Percentiles rank a stretch among this genome's conserved stretches.
Conservation (phyloP, 1,140 invertebrate species). For the Nebria ingens region DNA sequence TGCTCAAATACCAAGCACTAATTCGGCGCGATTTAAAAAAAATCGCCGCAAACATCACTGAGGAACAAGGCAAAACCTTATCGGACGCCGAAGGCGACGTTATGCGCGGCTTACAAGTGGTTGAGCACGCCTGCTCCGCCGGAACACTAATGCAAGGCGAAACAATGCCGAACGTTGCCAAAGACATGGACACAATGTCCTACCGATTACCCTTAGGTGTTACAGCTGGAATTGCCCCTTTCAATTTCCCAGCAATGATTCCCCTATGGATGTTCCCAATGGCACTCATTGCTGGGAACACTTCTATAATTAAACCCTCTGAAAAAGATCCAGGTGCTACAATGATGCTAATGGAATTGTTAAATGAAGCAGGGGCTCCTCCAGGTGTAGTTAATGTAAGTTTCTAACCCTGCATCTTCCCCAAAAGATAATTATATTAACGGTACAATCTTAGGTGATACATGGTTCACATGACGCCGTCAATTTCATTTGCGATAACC, state of each 20-base stretch:
- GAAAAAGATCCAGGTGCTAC: slow-evolving; percentile 95
- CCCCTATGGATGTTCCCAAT: slow-evolving; percentile 98
- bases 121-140: slow-evolving; percentile 92
- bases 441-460: slow-evolving; percentile 53
- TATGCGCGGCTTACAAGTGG: slow-evolving; percentile 91
- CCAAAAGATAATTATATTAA: not conserved
- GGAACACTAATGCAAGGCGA: slow-evolving; percentile 88
- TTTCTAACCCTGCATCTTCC: no score
- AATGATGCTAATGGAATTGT: slow-evolving; percentile 85
- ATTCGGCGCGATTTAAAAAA: slow-evolving; percentile 64
- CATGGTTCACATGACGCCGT: slow-evolving; percentile 91
- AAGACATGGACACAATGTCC: slow-evolving; percentile 87
- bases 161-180: slow-evolving; percentile 80
- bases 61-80: slow-evolving; percentile 96
- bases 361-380: slow-evolving; percentile 84
- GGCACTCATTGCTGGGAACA: slow-evolving; percentile 82
- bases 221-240: slow-evolving; percentile 59
- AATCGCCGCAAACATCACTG: slow-evolving; percentile 84
- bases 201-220: slow-evolving; percentile 86
- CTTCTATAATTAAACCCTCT: slow-evolving; percentile 77
- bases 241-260: slow-evolving; percentile 99
- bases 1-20: slow-evolving; percentile 73
- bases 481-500: slow-evolving; percentile 95
- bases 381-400: slow-evolving; percentile 82
- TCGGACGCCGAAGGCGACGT: slow-evolving; percentile 98